Conservation (phyloP, 2,888 invertebrate genomes). For the Zaprionus bogoriensis region DNA sequence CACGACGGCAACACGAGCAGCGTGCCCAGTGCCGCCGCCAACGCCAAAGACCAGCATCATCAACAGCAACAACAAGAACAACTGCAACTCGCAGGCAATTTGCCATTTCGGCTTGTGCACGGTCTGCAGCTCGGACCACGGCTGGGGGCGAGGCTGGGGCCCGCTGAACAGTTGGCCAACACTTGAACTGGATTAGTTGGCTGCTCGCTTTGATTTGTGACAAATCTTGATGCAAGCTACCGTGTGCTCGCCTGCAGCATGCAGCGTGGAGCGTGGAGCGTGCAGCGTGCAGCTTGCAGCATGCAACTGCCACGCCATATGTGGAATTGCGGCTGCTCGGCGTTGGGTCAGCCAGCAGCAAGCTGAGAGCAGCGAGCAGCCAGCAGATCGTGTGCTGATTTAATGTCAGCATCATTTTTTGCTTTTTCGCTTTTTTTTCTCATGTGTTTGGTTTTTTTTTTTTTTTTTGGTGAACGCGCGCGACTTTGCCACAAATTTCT, state of each 20-base stretch:
- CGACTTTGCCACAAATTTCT: slow-evolving; percentile 66
- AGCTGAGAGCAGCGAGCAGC: not conserved
- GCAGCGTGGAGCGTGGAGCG: not conserved
- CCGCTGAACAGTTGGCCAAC: slow-evolving; percentile 46
- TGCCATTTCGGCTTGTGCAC: slow-evolving; percentile 54
- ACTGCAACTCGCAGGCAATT: slow-evolving; percentile 52
- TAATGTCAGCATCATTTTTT: slow-evolving; percentile 54
- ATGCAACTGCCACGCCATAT: slow-evolving; percentile 56
- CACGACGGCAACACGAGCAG: slow-evolving; percentile 62
- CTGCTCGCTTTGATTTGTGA: slow-evolving; percentile 74
- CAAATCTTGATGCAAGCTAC: slow-evolving; percentile 75
- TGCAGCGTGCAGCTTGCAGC: slow-evolving; percentile 60
- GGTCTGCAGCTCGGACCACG: no score
- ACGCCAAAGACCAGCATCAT: slow-evolving; percentile 45
- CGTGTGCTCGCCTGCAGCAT: slow-evolving; percentile 57
- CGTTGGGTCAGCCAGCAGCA: slow-evolving; percentile 54
- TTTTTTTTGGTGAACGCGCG: no score
- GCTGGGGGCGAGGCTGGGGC: slow-evolving; percentile 4
- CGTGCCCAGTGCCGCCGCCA: slow-evolving; percentile 57
- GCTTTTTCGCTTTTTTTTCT: slow-evolving; percentile 33
- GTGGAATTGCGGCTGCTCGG: slow-evolving; percentile 35
- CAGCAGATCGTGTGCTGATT: slow-evolving; percentile 72
- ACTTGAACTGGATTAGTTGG: slow-evolving; percentile 77
- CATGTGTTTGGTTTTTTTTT: slow-evolving; percentile 19
- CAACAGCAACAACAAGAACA: slow-evolving; percentile 11